These are phyloP conservation scores for Tipula helvola DNA, from an alignment of 2,888 invertebrate species.

Conservation along the genomic window DNA sequence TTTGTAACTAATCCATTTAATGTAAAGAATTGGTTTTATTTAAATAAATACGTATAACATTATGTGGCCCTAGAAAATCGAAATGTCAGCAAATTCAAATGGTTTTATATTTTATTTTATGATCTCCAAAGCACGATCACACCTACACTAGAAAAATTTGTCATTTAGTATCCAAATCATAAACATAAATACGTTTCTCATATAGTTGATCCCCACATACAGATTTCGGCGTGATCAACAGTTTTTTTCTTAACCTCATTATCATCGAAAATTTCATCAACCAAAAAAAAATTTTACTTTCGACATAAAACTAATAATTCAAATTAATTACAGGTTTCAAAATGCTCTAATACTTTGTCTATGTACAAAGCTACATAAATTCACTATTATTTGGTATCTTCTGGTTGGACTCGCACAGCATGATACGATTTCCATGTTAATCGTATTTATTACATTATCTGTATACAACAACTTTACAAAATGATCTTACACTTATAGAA, in stretches of 20 bases:
- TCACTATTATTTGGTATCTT: background rate
- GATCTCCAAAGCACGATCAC: background rate
- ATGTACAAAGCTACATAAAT: background rate
- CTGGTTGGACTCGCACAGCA: background rate
- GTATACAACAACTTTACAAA: background rate
- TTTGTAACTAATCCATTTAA: too few relatives aligned
- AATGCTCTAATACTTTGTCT: background rate
- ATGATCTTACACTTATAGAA: background rate
- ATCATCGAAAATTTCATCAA: background rate
- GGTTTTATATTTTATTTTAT: too few relatives aligned
- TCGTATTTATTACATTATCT: constrained; percentile 4
- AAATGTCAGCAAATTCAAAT: too few relatives aligned
- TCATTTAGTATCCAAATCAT: background rate
- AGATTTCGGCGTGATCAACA: background rate
- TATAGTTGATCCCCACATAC: background rate
- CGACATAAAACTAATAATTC: background rate
- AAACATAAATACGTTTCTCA: background rate
- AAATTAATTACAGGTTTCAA: background rate
- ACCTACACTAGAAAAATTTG: background rate
- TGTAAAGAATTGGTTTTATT: too few relatives aligned
- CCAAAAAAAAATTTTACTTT: background rate
- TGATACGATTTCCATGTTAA: background rate
- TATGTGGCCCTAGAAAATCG: too few relatives aligned
- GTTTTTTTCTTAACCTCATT: background rate
- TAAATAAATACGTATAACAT: too few relatives aligned